Evolutionary conservation across 2,113 vertebrate species (phyloP).

Genomic region (Syngnathoides biaculeatus): DNA sequence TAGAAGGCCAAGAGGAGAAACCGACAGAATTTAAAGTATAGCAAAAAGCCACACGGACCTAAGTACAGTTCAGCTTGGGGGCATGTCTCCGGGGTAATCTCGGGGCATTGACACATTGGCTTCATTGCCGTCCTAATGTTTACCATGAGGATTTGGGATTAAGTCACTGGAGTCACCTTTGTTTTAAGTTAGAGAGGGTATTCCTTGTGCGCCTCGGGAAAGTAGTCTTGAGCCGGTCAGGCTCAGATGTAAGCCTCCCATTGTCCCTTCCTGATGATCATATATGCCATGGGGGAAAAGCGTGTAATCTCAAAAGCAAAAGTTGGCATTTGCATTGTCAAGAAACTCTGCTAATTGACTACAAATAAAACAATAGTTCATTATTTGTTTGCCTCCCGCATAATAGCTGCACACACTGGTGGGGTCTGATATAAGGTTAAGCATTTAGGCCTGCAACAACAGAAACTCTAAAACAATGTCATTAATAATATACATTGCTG

Average conservation of each 20-base stretch:
- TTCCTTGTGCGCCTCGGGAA: neutral
- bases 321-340: neutral
- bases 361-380: slow-evolving; percentile 22
- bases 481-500: neutral
- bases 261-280: neutral
- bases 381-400: slow-evolving; percentile 25
- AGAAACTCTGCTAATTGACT: slow-evolving; percentile 14
- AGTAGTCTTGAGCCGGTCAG: neutral
- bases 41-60: neutral
- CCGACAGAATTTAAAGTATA: neutral
- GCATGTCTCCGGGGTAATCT: slow-evolving; percentile 17
- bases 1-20: neutral
- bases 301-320: neutral
- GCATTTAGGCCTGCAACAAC: neutral
- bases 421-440: neutral
- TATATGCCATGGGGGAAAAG: neutral
- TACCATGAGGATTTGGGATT: slow-evolving; percentile 31
- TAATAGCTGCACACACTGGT: neutral
- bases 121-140: slow-evolving; percentile 13
- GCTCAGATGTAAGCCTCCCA: neutral
- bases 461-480: neutral
- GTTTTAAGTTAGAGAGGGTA: slow-evolving; percentile 6
- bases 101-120: slow-evolving; percentile 12
- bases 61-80: slow-evolving; percentile 19
- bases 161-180: slow-evolving; percentile 9